Percentiles rank a stretch among this genome's conserved stretches.
Conservation (phyloP, 2,888 invertebrate species). For the Meliscaeva auricollis region DNA sequence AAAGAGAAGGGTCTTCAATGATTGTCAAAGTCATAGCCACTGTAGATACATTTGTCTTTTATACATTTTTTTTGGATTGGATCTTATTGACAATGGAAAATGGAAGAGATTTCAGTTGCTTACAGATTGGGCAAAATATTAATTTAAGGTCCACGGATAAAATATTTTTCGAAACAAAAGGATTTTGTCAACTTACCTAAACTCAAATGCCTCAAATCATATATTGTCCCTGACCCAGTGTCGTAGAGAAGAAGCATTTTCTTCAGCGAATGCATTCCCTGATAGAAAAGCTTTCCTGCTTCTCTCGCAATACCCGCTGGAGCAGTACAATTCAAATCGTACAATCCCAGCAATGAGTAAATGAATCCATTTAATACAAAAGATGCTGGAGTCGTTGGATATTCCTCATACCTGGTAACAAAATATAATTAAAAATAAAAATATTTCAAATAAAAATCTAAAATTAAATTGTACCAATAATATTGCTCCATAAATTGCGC, state of each 20-base stretch:
- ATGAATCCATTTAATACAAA: slow-evolving; percentile 99
- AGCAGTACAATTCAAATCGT: slow-evolving; percentile 94
- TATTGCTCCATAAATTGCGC: slow-evolving; percentile 94
- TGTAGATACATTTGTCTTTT: too few species aligned
- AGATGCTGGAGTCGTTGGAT: slow-evolving; percentile 96
- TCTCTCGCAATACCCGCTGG: slow-evolving; percentile 89
- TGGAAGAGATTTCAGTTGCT: too few species aligned
- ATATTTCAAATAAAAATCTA: not conserved
- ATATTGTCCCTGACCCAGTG: slow-evolving; percentile 97
- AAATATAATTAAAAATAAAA: slow-evolving; percentile 65
- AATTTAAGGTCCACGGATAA: too few species aligned
- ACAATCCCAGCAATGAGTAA: slow-evolving; percentile 97
- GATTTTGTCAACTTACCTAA: slow-evolving; percentile 85
- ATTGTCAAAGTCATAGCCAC: too few species aligned
- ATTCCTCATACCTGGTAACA: slow-evolving; percentile 99
- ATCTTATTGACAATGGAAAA: too few species aligned
- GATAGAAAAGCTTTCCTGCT: slow-evolving; percentile 91
- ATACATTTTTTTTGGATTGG: too few species aligned
- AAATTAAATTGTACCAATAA: slow-evolving; percentile 89
- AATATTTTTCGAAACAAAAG: not conserved
- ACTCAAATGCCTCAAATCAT: slow-evolving; percentile 97
- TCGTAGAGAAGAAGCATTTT: slow-evolving; percentile 95
- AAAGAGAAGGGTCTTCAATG: too few species aligned
- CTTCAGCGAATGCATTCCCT: slow-evolving; percentile 94
- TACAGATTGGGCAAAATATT: too few species aligned